phyloP scores from a whole-genome alignment of 2,797 vertebrate species.

The Buceros bicornis region DNA sequence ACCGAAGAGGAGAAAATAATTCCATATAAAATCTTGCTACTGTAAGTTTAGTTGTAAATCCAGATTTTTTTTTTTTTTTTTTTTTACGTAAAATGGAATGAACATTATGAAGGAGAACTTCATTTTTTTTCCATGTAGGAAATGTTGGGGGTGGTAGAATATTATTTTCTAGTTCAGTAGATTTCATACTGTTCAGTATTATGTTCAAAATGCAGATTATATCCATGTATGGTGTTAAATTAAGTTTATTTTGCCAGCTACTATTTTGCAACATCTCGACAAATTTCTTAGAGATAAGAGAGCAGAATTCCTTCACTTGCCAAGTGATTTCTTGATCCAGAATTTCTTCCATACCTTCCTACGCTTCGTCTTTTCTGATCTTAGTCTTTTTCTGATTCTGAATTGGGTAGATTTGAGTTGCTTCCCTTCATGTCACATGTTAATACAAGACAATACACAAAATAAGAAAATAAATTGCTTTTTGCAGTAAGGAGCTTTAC shows the following conservation, averaged over 20 bases:
- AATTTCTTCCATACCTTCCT: not conserved
- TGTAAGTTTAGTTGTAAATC: not conserved
- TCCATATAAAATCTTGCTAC: not conserved
- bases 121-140: not conserved
- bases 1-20: not conserved
- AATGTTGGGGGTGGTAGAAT: not conserved
- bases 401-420: not conserved
- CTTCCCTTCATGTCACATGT: not conserved
- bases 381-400: not conserved
- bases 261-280: not conserved
- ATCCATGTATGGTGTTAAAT: not conserved
- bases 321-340: not conserved
- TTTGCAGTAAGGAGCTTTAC: not conserved
- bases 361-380: not conserved
- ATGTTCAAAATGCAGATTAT: not conserved
- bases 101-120: not conserved
- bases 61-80: no score
- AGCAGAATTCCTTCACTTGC: not conserved
- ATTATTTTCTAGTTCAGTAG: not conserved
- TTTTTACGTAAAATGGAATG: not conserved
- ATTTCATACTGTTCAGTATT: not conserved
- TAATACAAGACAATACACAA: not conserved
- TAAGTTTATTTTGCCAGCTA: not conserved
- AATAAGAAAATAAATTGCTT: not conserved
- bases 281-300: not conserved